Evolutionary conservation across 2,888 invertebrate species (phyloP).

Genomic region (Thymelicus lineola): DNA sequence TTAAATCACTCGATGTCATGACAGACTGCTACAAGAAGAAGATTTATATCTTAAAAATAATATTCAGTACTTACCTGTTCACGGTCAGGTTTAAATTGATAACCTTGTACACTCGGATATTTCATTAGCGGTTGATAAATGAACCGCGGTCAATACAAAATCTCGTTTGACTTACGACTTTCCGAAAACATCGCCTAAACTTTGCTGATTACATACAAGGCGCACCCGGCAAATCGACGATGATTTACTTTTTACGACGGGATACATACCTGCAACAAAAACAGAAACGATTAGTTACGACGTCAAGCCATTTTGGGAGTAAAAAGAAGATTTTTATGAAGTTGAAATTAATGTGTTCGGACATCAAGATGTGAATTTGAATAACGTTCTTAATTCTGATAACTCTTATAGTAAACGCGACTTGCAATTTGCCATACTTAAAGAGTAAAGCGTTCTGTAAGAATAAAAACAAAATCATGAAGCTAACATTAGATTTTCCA

Average conservation of each 20-base stretch:
- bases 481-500: not conserved
- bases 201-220: conserved; percentile 23
- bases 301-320: conserved; percentile 22
- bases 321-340: conserved; percentile 19
- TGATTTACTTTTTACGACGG: conserved; percentile 22
- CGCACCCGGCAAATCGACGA: conserved; percentile 16
- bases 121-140: conserved; percentile 32
- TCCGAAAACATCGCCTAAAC: conserved; percentile 3
- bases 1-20: not conserved
- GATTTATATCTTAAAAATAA: not conserved
- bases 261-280: conserved; percentile 36
- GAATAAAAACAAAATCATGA: not conserved
- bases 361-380: conserved; percentile 3
- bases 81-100: conserved; percentile 23
- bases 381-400: not conserved
- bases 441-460: no score
- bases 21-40: not conserved
- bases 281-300: conserved; percentile 35
- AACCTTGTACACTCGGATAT: conserved; percentile 25
- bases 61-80: conserved; percentile 5
- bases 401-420: not conserved
- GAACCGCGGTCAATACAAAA: conserved; percentile 19
- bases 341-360: conserved; percentile 20
- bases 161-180: conserved; percentile 31
- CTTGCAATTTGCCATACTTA: not conserved